Percentiles rank a stretch among this genome's conserved stretches.
phyloP scores from a whole-genome alignment of 2,797 vertebrate species.

The Sebastes matsubarae region DNA sequence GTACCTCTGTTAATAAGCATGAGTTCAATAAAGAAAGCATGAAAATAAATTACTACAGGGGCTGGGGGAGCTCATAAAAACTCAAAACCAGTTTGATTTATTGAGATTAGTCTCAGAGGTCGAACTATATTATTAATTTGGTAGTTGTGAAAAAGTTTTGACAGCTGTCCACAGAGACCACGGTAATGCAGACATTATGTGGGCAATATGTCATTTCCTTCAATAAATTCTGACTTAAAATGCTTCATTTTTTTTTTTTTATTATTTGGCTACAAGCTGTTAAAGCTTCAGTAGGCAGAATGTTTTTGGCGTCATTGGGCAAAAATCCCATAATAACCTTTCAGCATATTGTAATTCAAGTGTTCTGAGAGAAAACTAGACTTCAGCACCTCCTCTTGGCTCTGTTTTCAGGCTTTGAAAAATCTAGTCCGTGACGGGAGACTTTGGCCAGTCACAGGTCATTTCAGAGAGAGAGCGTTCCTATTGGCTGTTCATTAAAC shows the following conservation, averaged over 20 bases:
- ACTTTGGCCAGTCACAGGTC: no score
- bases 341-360: no score
- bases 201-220: not conserved
- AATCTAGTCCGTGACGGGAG: no score
- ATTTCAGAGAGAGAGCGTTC: no score
- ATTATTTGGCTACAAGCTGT: not conserved
- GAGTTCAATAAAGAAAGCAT: no score
- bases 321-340: no score
- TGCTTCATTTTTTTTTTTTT: not conserved
- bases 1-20: no score
- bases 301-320: no score
- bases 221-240: not conserved
- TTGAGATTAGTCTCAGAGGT: constrained; percentile 4
- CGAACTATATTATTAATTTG: not conserved
- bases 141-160: constrained; percentile 5
- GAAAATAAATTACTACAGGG: not conserved
- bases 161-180: not conserved
- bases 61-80: not conserved
- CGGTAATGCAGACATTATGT: not conserved
- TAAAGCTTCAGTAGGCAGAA: no score
- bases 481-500: no score
- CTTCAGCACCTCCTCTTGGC: accelerated
- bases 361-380: no score
- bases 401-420: no score
- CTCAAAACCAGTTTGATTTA: constrained; percentile 2